phyloP scores from a whole-genome alignment of 2,888 invertebrate genomes.

The Smittia sp. region DNA sequence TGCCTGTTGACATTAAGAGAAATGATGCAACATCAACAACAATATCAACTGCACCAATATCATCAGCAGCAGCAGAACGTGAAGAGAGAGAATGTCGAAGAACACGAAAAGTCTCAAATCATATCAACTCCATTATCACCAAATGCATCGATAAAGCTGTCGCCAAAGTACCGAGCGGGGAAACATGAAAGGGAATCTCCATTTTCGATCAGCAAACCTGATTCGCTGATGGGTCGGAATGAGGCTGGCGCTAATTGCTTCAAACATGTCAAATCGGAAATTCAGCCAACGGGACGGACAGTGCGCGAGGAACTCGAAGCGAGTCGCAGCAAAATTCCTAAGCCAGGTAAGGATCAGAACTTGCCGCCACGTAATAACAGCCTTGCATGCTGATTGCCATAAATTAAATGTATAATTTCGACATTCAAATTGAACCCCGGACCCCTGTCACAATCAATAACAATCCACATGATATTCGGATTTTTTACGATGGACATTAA shows the following conservation, averaged over 20 bases:
- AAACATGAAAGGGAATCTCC: slow-evolving; percentile 34
- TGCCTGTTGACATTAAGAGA: slow-evolving; percentile 41
- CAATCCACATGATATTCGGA: slow-evolving; percentile 37
- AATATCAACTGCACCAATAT: slow-evolving; percentile 25
- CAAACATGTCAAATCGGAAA: slow-evolving; percentile 23
- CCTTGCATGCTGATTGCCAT: neutral
- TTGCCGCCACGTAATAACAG: neutral
- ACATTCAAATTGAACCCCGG: slow-evolving; percentile 13
- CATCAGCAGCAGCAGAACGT: neutral
- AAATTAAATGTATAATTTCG: slow-evolving; percentile 16
- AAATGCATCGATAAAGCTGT: slow-evolving; percentile 24
- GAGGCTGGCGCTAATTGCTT: slow-evolving; percentile 26
- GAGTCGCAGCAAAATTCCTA: slow-evolving; percentile 33
- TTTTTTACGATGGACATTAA: slow-evolving; percentile 30
- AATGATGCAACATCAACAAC: slow-evolving; percentile 39
- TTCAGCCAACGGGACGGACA: slow-evolving; percentile 22
- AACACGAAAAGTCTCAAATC: slow-evolving; percentile 17
- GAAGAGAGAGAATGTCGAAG: slow-evolving; percentile 9
- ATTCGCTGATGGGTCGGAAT: slow-evolving; percentile 17
- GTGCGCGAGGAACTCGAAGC: slow-evolving; percentile 38
- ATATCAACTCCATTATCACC: slow-evolving; percentile 38
- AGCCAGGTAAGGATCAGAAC: slow-evolving; percentile 14
- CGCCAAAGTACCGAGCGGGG: slow-evolving; percentile 11
- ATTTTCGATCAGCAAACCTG: slow-evolving; percentile 22
- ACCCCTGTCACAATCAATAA: slow-evolving; percentile 25